Evolutionary conservation across 2,888 invertebrate genomes (phyloP), one percentile per base, ranked within the genome.

Genomic region (Aleiodes alternator): DNA sequence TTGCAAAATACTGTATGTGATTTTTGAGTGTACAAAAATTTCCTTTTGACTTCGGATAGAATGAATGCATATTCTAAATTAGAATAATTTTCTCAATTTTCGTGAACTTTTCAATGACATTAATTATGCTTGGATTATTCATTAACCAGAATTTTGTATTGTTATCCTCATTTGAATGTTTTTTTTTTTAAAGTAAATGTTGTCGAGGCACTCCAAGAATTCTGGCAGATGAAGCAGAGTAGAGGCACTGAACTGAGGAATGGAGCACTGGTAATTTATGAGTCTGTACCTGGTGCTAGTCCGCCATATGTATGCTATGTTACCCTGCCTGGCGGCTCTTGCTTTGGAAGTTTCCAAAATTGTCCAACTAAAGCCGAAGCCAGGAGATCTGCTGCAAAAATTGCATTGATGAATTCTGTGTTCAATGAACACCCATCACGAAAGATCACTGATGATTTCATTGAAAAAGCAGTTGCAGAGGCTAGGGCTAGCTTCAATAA

Each of bases 201-300:
- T 79, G 97, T 98, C 76, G 97, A 98, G 90, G 97, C 97, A 8
- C 91, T 98, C 75, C 97, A 98, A 90, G 97, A 98, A 91, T 98
- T 98, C 90, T 98, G 98, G 98, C 97, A 97, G 91, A 96, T 97
- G 96, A 98, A 98, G 90, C 96, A 96, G 82, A 94, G 96, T 69
- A 92, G 97, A 78, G 96, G 96, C 81, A 94, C 95, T 16, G 96
- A 96, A 84, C 91, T 96, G 79, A 94, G 96, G 84, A 95, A 96
- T 85, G 97, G 96, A 76, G 97, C 97, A 23, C 93, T 97, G 84
- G 97, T 98, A 83, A 97, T 97, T 88, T 98, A 98, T 90, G 98
- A 98, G 92, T 97, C 97, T 3, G 96, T 97, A 81, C 97, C 97
- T 43, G 95, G 97, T 50, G 94, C 95, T 80, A 94, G 95, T 86